phyloP scores from a whole-genome alignment of 1,140 invertebrate genomes.

The Maniola jurtina region DNA sequence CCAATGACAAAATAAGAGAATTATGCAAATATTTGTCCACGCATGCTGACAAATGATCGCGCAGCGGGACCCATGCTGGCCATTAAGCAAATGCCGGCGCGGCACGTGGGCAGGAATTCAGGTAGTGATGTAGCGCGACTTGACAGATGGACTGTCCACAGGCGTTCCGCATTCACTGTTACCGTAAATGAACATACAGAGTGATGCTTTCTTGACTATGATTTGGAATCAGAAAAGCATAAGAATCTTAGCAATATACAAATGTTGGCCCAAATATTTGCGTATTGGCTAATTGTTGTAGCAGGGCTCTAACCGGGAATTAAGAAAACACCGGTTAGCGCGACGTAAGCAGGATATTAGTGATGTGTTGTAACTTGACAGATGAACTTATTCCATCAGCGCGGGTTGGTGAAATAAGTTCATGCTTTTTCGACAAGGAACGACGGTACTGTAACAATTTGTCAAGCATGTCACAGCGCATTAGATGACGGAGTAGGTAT shows the following conservation, averaged over 20 bases:
- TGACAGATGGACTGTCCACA: constrained; percentile 13
- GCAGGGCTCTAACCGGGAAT: too few relatives aligned
- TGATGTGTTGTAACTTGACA: too few relatives aligned
- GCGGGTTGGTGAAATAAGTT: too few relatives aligned
- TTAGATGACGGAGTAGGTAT: too few relatives aligned
- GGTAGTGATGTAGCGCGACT: constrained; percentile 34
- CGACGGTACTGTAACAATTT: too few relatives aligned
- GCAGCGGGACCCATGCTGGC: constrained; percentile 49
- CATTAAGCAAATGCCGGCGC: constrained; percentile 39
- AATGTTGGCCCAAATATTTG: background rate
- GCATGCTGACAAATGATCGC: constrained; percentile 54
- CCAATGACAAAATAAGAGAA: background rate
- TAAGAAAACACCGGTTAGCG: too few relatives aligned
- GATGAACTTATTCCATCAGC: too few relatives aligned
- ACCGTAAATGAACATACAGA: constrained; percentile 1
- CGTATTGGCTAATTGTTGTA: background rate
- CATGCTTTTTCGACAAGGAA: too few relatives aligned
- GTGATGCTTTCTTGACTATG: background rate
- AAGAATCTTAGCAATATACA: background rate
- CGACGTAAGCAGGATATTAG: too few relatives aligned
- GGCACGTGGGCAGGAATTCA: constrained; percentile 55
- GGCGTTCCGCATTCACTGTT: constrained; percentile 7
- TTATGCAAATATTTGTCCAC: constrained; percentile 6
- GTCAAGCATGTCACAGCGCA: too few relatives aligned
- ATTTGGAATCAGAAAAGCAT: too few relatives aligned